phyloP scores from a whole-genome alignment of 1,140 invertebrate species.

The Brachionus manjavacas region DNA sequence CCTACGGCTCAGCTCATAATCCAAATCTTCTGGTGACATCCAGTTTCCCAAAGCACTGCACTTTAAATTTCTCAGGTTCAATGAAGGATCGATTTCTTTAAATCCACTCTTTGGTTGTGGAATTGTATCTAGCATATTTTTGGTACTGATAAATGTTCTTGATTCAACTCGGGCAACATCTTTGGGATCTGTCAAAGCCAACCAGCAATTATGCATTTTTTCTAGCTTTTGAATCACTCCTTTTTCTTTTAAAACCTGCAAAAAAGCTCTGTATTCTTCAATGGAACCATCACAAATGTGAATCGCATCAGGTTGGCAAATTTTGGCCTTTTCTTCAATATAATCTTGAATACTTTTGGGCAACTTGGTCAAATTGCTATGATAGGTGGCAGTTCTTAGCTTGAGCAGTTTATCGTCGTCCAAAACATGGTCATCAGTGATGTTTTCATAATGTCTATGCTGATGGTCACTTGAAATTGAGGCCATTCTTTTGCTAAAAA shows the following conservation, averaged over 20 bases:
- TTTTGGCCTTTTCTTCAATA: slow-evolving; percentile 48
- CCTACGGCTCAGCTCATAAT: slow-evolving; percentile 73
- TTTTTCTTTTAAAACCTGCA: slow-evolving; percentile 54
- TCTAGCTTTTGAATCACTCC: slow-evolving; percentile 73
- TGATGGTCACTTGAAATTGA: neutral
- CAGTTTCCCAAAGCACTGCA: slow-evolving; percentile 75
- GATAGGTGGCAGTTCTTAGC: neutral
- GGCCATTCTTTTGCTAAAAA: neutral
- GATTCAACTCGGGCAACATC: slow-evolving; percentile 96
- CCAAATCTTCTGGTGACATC: slow-evolving; percentile 79
- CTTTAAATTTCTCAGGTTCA: slow-evolving; percentile 45
- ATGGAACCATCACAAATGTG: slow-evolving; percentile 88
- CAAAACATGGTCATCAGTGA: neutral
- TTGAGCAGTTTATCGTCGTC: neutral
- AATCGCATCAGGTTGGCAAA: slow-evolving; percentile 78
- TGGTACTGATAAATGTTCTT: slow-evolving; percentile 87
- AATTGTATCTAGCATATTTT: slow-evolving; percentile 72
- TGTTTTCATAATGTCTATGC: neutral
- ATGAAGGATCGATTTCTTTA: neutral
- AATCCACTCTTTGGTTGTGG: slow-evolving; percentile 62
- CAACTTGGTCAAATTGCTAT: neutral
- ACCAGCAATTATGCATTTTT: slow-evolving; percentile 93
- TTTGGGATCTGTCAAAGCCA: slow-evolving; percentile 86
- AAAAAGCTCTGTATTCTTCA: slow-evolving; percentile 69
- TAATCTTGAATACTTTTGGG: neutral